phyloP scores from a whole-genome alignment of 2,797 vertebrate species.

The Decapterus maruadsi region DNA sequence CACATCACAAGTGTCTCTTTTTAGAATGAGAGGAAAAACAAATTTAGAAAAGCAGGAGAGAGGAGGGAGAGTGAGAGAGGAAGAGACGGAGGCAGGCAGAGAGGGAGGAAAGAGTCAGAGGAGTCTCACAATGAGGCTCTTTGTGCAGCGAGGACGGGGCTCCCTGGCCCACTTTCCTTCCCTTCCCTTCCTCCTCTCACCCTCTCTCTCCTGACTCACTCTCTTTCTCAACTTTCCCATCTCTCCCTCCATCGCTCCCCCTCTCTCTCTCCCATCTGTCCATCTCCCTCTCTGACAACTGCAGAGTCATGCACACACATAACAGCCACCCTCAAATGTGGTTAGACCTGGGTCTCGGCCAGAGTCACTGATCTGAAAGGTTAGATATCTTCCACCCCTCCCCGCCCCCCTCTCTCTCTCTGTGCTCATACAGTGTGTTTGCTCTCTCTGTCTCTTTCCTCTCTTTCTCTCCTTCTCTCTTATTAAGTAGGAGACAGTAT shows the following conservation, averaged over 20 bases:
- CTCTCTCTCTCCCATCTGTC: conserved; percentile 13
- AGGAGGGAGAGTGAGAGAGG: conserved; percentile 57
- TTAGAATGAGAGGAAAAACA: conserved; percentile 55
- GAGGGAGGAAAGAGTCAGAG: conserved; percentile 60
- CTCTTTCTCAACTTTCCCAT: conserved; percentile 47
- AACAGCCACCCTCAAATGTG: conserved; percentile 40
- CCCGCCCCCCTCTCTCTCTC: not conserved
- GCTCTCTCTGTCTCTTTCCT: not conserved
- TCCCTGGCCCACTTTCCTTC: conserved; percentile 65
- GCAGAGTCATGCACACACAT: conserved; percentile 75
- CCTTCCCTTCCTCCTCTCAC: conserved; percentile 21
- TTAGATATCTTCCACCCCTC: conserved; percentile 6
- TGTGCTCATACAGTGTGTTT: conserved; percentile 9
- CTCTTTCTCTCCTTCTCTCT: not conserved
- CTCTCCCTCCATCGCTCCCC: not conserved
- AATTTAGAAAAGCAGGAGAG: conserved; percentile 39
- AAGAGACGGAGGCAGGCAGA: conserved; percentile 61
- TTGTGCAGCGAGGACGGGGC: conserved; percentile 75
- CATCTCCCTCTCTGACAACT: conserved; percentile 48
- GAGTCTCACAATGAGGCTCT: conserved; percentile 82
- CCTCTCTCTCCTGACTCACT: conserved; percentile 44
- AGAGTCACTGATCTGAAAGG: conserved; percentile 54
- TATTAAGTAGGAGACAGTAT: conserved; percentile 21
- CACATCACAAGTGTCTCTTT: conserved; percentile 41
- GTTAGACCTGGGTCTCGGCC: conserved; percentile 61